Base-by-base conservation (phyloP, 2,888 invertebrate genomes). In the Geophilus truncorum region DNA sequence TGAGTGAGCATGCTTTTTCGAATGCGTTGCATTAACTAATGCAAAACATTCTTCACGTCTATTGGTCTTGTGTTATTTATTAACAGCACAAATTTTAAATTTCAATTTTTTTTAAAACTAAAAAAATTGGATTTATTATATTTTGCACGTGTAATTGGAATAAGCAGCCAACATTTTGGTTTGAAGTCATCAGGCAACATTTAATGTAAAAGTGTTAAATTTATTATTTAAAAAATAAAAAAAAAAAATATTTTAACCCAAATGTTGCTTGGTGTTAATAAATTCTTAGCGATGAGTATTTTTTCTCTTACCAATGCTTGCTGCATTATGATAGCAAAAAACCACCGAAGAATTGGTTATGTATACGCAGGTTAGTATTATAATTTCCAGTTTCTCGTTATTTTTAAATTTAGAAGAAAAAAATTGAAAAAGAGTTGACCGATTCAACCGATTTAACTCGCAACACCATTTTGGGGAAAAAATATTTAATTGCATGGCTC, bases 301-400 rank as follows among this genome's bases (percentile, higher is more conserved):
- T 70, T 70, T 28, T 70, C 70, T 70, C 28, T 70, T 70, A 70
- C 70, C 28, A 28, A 70, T 70, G 28, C 23, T 70, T 70, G 70
- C 70, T 70, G 70, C 70, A 70, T 25, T 25, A 70, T 70, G 25
- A 40, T 40, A 40, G 15, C 40, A 40, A 12, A 40, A 40, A 40
- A 40, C 40, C 10, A 12, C 28, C 28, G 23, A 28, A 70, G 28
- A 28, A 70, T 70, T 70, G 23, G 70, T 28, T 70, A 18, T 23
- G 70, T 70, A 28, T 70, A n/a, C n/a, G 70, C 70, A 70, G 70
- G 70, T 70, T 70, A 70, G 70, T 70, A 28, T 40, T 12, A 40
- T 40, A 40, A 40, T 40, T 40, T n/a, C 7, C n/a, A 40, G 40
- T 40, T 40, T 40, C n/a, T n/a, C 2, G n/a, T 40, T n/a, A n/a